These are phyloP conservation scores for Gnathonemus longibarbis DNA, from an alignment of 2,113 vertebrate genomes.

Conservation along the genomic window DNA sequence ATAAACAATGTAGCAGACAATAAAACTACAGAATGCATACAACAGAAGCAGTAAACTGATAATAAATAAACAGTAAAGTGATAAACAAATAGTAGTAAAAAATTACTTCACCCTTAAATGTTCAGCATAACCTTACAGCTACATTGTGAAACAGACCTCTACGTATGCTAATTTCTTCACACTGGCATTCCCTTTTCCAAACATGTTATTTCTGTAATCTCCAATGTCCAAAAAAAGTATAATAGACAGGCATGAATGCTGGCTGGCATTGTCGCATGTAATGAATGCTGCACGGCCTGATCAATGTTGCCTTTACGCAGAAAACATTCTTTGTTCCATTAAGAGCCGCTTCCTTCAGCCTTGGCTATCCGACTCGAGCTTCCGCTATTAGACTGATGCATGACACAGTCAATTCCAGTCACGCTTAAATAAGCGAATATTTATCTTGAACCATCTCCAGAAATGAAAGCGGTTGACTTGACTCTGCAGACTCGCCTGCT, in stretches of 20 bases:
- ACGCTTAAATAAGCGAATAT: constrained; percentile 92
- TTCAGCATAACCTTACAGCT: neutral
- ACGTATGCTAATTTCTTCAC: constrained; percentile 47
- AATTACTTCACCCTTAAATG: neutral
- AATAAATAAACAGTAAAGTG: neutral
- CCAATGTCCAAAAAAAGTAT: constrained; percentile 68
- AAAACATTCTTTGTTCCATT: constrained; percentile 97
- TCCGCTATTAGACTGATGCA: constrained; percentile 92
- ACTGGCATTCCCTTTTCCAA: constrained; percentile 55
- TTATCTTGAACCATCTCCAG: constrained; percentile 64
- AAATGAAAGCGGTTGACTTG: constrained; percentile 50
- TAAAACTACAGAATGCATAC: neutral
- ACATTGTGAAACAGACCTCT: neutral
- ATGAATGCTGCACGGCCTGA: constrained; percentile 83
- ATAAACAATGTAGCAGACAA: neutral
- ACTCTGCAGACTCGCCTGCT: constrained; percentile 50
- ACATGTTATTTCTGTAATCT: constrained; percentile 67
- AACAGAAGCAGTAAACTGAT: neutral
- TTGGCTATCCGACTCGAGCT: constrained; percentile 84
- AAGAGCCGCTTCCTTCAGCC: constrained; percentile 87
- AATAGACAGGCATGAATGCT: constrained; percentile 80
- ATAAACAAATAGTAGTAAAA: neutral
- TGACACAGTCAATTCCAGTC: constrained; percentile 93
- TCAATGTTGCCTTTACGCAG: constrained; percentile 79
- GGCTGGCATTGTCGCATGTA: constrained; percentile 80